Percentiles rank a stretch among this genome's conserved stretches.
These are phyloP conservation scores for Ctenochaetus hawaiiensis DNA, from an alignment of 2,797 vertebrate species.

Conservation along the genomic window DNA sequence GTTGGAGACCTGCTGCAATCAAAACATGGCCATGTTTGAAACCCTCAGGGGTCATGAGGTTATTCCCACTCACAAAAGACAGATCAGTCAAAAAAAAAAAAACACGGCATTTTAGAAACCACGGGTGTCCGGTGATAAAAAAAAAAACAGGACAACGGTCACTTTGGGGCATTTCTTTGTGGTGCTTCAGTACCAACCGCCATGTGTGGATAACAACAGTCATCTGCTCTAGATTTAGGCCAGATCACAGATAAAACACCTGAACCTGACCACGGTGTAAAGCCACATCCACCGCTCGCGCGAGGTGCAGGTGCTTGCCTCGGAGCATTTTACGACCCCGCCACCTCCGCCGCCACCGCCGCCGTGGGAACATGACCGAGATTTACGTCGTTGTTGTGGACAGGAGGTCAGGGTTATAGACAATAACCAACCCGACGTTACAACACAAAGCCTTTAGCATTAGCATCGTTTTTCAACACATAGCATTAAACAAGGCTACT, in stretches of 20 bases:
- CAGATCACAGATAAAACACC: not conserved
- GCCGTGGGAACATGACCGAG: conserved; percentile 56
- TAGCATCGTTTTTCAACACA: not conserved
- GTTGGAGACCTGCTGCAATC: not conserved
- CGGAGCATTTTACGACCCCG: not conserved
- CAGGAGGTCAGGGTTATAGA: conserved; percentile 14
- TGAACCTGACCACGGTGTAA: accelerated
- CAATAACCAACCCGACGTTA: not conserved
- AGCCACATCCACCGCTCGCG: not conserved
- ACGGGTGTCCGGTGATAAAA: conserved; percentile 7
- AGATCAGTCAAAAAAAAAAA: not conserved
- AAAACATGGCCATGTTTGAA: not conserved
- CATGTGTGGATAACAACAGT: too few species aligned
- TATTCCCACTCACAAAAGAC: conserved; percentile 9
- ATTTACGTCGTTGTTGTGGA: conserved; percentile 18
- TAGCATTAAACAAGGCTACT: not conserved
- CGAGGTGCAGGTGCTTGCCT: not conserved
- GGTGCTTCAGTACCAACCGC: too few species aligned
- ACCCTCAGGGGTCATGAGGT: not conserved
- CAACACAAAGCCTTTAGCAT: not conserved
- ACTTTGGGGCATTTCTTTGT: too few species aligned
- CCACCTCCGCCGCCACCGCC: not conserved
- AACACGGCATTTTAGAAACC: not conserved
- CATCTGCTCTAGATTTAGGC: not conserved
- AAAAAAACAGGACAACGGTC: conserved; percentile 16